Base-by-base conservation (phyloP, 2,113 vertebrate species). In the Percopsis transmontana region DNA sequence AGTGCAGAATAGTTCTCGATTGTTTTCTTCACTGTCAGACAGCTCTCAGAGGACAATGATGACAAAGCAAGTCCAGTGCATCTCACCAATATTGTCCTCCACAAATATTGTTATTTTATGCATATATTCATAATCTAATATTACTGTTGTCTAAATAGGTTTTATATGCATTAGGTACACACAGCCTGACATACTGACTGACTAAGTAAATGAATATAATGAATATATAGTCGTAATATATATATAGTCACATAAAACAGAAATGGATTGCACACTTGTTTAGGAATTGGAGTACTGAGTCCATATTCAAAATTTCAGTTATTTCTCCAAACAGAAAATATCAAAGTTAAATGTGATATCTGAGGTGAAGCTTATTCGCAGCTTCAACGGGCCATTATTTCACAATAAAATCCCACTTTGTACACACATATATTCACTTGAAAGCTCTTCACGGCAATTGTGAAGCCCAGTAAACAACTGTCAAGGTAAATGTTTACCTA, bases 91-190 rank as follows among this genome's bases (percentile, higher is more conserved):
- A 58, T 33, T 10, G 65, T 58, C 7, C 61, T 62, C 56, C 42
- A 55, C 52, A 79, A 79, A 88, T 73, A 78, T 33, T 18, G 68
- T 66, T 62, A 61, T 59, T 73, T 72, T 58, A 79, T 84, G 62
- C 59, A 90, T 65, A 67, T 80, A 87, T 88, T 76, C 76, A 80
- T 65, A 62, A 72, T 44, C 59, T 71, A 67, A 81, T 73, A 67
- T 11, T 52, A 68, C 39, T 52, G 21, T 58, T 73, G 20, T 76
- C 66, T 39, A 83, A 73, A 84, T 59, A 75, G 41, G 2, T 2
- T 41, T 68, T 85, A 68, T 69, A 82, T 84, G 68, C 60, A 83
- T 74, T 53, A 77, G 57, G 21, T 76, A 59, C 23, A 79, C 60
- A 58, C 47, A 62, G 60, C 23, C 66, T 79, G 70, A 78, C 63